Evolutionary conservation across 1,140 invertebrate species (phyloP).

Genomic region (Heliconius himera): DNA sequence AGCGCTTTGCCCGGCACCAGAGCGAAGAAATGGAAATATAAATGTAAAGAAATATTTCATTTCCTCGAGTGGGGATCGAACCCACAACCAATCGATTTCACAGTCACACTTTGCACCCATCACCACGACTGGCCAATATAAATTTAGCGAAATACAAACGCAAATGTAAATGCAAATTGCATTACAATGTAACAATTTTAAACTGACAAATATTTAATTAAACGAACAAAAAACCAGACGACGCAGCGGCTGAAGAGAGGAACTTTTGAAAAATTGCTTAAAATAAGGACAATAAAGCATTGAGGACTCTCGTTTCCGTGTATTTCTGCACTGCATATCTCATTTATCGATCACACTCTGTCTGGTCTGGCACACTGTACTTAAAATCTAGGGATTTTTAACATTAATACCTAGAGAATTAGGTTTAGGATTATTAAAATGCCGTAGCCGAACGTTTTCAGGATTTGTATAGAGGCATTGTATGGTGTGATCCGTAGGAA

Average conservation of each 20-base stretch:
- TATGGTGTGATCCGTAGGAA: conserved; percentile 1
- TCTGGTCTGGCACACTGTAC: conserved; percentile 21
- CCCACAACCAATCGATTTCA: too few species aligned
- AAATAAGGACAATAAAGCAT: conserved; percentile 17
- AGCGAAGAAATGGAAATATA: too few species aligned
- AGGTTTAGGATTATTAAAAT: conserved; percentile 27
- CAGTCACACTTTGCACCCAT: too few species aligned
- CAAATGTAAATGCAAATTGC: background rate
- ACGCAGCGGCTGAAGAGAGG: conserved; percentile 10
- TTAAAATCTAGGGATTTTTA: background rate
- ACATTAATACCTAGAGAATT: conserved; percentile 2
- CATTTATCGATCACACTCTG: conserved; percentile 29
- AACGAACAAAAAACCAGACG: conserved; percentile 14
- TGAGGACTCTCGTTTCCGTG: conserved; percentile 19
- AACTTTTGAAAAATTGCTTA: conserved; percentile 20
- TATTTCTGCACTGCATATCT: conserved; percentile 29
- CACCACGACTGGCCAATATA: too few species aligned
- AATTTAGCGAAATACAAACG: background rate
- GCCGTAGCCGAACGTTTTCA: background rate
- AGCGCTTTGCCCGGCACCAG: too few species aligned
- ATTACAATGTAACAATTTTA: background rate
- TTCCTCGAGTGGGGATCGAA: too few species aligned
- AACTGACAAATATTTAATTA: background rate
- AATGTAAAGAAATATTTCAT: too few species aligned
- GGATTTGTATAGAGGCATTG: background rate